Conservation (phyloP, 2,888 invertebrate genomes). For the Athalia cordata region DNA sequence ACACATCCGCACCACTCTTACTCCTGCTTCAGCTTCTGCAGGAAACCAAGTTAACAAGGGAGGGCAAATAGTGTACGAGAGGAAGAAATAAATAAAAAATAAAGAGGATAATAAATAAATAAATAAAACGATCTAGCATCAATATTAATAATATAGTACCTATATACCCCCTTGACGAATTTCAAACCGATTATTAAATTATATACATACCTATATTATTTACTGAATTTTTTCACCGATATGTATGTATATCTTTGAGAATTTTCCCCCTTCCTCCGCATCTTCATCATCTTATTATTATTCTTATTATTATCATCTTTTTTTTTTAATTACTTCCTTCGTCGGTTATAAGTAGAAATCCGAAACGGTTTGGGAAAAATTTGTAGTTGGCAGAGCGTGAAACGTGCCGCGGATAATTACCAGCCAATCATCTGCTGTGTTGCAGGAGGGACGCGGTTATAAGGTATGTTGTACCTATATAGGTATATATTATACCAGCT, state of each 20-base stretch:
- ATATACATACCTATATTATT: too few relatives aligned
- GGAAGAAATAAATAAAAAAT: not conserved
- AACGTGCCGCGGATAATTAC: constrained; percentile 42
- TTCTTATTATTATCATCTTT: not conserved
- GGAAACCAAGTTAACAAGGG: constrained; percentile 26
- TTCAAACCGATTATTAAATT: constrained; percentile 1
- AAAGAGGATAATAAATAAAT: not conserved
- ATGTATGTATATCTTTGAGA: too few relatives aligned
- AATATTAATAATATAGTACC: not conserved
- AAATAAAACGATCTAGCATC: not conserved
- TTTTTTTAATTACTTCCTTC: constrained; percentile 11
- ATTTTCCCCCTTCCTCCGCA: not conserved
- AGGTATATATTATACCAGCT: too few relatives aligned
- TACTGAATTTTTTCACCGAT: too few relatives aligned
- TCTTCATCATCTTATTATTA: not conserved
- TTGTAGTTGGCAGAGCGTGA: constrained; percentile 25
- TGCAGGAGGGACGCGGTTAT: not conserved
- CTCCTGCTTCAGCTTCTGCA: too few relatives aligned
- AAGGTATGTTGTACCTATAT: too few relatives aligned
- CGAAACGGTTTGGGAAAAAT: constrained; percentile 36
- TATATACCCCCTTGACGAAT: constrained; percentile 17
- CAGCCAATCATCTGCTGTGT: constrained; percentile 28
- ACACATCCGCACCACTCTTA: too few relatives aligned
- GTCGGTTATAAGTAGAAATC: not conserved
- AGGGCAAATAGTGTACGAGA: constrained; percentile 15